These are phyloP conservation scores for Acanthosepion lycidas DNA, from an alignment of 2,888 invertebrate species.

Conservation along the genomic window DNA sequence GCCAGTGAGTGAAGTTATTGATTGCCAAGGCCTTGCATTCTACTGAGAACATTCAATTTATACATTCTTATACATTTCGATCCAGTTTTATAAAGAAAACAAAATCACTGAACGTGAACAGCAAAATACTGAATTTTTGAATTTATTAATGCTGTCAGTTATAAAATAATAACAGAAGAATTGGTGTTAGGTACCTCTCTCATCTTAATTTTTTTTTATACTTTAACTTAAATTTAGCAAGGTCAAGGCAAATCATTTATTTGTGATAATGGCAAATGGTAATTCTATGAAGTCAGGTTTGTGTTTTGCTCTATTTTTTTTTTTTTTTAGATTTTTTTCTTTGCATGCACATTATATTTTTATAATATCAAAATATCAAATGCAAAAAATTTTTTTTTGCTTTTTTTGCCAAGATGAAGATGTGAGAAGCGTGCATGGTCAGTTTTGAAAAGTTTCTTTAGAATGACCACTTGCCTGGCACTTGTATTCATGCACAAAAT, in stretches of 20 bases:
- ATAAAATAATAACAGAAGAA: background rate
- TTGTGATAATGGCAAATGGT: background rate
- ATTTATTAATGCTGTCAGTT: background rate
- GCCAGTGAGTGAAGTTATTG: background rate
- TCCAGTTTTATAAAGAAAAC: background rate
- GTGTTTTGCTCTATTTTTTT: background rate
- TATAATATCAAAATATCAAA: background rate
- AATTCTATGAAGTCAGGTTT: background rate
- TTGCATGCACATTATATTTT: background rate
- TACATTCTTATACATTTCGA: background rate
- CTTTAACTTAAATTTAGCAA: background rate
- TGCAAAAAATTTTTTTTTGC: background rate
- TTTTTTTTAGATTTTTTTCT: background rate
- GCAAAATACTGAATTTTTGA: background rate
- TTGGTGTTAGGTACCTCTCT: background rate
- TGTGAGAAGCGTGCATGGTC: slow-evolving; percentile 17
- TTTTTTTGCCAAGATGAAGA: background rate
- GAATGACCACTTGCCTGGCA: slow-evolving; percentile 11
- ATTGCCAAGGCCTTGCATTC: background rate
- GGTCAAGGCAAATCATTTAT: slow-evolving; percentile 33
- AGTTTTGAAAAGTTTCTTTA: background rate
- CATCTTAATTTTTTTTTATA: background rate
- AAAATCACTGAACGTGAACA: background rate
- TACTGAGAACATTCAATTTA: background rate
- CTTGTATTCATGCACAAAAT: background rate